phyloP scores from a whole-genome alignment of 2,888 invertebrate species.

The Boloria euphrosyne region DNA sequence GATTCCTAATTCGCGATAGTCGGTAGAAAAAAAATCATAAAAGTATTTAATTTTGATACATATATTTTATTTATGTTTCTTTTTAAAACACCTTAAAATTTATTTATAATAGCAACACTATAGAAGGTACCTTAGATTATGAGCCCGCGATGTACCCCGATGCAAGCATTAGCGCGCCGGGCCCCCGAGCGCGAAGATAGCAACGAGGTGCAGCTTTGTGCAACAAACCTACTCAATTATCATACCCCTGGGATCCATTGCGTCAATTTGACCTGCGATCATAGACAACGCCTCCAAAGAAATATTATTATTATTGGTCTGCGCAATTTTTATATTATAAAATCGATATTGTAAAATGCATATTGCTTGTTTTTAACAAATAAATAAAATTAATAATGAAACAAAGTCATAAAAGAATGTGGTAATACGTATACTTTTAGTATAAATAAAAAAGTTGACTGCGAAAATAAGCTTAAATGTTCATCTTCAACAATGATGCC shows the following conservation, averaged over 20 bases:
- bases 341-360: not conserved
- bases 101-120: conserved; percentile 40
- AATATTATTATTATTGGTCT: conserved; percentile 3
- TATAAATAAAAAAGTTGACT: too few relatives aligned
- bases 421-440: too few relatives aligned
- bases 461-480: too few relatives aligned
- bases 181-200: conserved; percentile 59
- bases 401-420: too few relatives aligned
- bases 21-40: too few relatives aligned
- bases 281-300: conserved; percentile 23
- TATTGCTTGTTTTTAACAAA: not conserved
- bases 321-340: not conserved
- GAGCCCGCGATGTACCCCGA: conserved; percentile 49
- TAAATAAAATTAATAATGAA: too few relatives aligned
- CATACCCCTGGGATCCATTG: conserved; percentile 54
- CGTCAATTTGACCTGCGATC: conserved; percentile 44
- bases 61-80: not conserved
- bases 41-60: too few relatives aligned
- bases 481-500: too few relatives aligned
- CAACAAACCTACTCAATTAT: conserved; percentile 58
- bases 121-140: conserved; percentile 48
- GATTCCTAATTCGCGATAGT: too few relatives aligned
- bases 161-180: conserved; percentile 57
- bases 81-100: not conserved
- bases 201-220: conserved; percentile 47